Percentiles rank a stretch among this genome's conserved stretches.
Evolutionary conservation across 2,797 vertebrate species (phyloP).

Genomic region (Manis crassicaudata): DNA sequence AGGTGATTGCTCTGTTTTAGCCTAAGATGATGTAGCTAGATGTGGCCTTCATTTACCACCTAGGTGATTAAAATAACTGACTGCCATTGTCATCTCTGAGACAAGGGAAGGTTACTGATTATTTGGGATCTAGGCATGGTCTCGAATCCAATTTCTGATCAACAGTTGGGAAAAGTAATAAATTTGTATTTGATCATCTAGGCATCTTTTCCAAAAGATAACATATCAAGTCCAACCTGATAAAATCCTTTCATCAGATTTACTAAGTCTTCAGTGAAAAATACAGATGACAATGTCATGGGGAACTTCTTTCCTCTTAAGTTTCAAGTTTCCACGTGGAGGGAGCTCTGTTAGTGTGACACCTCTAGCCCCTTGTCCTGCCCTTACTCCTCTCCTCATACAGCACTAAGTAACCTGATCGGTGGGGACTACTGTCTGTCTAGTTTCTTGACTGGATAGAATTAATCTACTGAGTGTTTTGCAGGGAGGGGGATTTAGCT

Average conservation of each 20-base stretch:
- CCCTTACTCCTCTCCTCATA: not conserved
- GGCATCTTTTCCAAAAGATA: constrained; percentile 4
- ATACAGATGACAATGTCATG: not conserved
- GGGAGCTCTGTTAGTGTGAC: not conserved
- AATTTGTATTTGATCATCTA: constrained; percentile 10
- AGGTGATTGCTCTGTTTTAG: not conserved
- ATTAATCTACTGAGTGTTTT: not conserved
- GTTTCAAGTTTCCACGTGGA: not conserved
- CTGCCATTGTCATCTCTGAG: not conserved
- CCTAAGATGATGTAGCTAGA: not conserved
- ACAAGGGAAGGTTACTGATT: not conserved
- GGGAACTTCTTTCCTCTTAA: not conserved
- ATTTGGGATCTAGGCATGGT: not conserved
- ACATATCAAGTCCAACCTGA: not conserved
- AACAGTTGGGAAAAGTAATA: not conserved
- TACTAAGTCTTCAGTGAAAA: constrained; percentile 25
- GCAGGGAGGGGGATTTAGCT: not conserved
- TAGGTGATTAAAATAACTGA: not conserved
- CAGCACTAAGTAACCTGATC: not conserved
- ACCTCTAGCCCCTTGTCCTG: not conserved
- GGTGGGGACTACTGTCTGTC: not conserved
- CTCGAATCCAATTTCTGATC: constrained; percentile 39
- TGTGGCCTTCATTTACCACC: not conserved
- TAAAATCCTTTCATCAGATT: not conserved
- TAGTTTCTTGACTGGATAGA: not conserved